A percentile compares a stretch with the other conserved stretches of the same genome.
Conservation (phyloP, 1,140 invertebrate species). For the Aphis gossypii region DNA sequence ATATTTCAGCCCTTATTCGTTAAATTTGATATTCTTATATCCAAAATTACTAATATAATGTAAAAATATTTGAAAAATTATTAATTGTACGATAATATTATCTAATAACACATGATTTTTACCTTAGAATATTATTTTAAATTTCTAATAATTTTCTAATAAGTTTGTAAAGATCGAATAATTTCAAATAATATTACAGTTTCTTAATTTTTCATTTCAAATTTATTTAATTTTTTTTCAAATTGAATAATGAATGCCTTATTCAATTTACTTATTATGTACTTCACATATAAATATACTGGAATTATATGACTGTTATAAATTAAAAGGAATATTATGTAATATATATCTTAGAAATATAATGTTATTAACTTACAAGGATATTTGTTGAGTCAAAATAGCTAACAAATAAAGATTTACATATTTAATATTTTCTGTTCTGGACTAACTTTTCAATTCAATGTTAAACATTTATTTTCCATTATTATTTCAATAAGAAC, state of each 20-base stretch:
- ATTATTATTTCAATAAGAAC: not conserved
- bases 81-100: not conserved
- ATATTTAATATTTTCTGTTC: not conserved
- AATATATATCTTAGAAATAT: not conserved
- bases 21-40: not conserved
- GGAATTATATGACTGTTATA: not conserved
- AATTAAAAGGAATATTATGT: not conserved
- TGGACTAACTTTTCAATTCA: not conserved
- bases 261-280: too few species aligned
- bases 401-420: not conserved
- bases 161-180: not conserved
- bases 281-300: not conserved
- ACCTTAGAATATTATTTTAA: not conserved
- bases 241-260: not conserved
- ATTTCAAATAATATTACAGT: not conserved
- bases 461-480: constrained; percentile 9
- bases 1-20: not conserved
- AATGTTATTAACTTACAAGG: not conserved
- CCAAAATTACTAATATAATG: not conserved
- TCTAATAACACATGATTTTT: not conserved
- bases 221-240: not conserved
- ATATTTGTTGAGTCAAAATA: not conserved
- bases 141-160: too few species aligned
- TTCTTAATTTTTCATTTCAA: not conserved
- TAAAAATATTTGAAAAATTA: not conserved